Evolutionary conservation across 2,113 vertebrate species (phyloP).

Genomic region (Pseudonaja textilis): DNA sequence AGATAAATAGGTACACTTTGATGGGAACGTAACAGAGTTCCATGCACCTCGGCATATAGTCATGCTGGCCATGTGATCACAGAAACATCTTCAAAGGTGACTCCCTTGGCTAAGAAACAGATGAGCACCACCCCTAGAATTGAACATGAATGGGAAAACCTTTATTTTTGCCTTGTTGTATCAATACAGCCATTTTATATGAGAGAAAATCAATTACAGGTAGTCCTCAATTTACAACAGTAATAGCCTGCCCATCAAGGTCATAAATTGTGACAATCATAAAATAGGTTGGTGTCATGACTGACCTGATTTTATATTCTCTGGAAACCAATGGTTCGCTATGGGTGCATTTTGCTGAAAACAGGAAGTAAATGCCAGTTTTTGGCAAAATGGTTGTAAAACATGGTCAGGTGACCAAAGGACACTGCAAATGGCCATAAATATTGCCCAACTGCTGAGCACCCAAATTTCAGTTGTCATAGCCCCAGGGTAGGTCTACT

Average conservation of each 20-base stretch:
- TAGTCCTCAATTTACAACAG: background rate
- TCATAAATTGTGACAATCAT: background rate
- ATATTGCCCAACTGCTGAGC: background rate
- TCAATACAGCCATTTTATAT: background rate
- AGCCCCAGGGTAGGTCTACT: background rate
- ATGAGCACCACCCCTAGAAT: background rate
- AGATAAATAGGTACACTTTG: background rate
- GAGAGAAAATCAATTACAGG: background rate
- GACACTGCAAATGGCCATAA: background rate
- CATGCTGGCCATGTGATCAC: background rate
- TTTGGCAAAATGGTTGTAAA: background rate
- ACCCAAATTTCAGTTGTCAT: background rate
- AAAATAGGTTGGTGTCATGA: background rate
- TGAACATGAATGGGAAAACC: background rate
- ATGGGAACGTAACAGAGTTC: background rate
- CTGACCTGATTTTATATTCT: background rate
- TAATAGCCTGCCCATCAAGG: background rate
- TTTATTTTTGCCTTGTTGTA: background rate
- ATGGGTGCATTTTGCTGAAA: background rate
- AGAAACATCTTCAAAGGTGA: background rate
- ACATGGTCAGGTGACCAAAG: background rate
- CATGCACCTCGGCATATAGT: background rate
- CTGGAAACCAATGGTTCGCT: background rate
- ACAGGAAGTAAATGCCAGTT: background rate
- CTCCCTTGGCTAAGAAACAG: background rate